phyloP scores from a whole-genome alignment of 2,797 vertebrate genomes.

The Galaxias olidus region DNA sequence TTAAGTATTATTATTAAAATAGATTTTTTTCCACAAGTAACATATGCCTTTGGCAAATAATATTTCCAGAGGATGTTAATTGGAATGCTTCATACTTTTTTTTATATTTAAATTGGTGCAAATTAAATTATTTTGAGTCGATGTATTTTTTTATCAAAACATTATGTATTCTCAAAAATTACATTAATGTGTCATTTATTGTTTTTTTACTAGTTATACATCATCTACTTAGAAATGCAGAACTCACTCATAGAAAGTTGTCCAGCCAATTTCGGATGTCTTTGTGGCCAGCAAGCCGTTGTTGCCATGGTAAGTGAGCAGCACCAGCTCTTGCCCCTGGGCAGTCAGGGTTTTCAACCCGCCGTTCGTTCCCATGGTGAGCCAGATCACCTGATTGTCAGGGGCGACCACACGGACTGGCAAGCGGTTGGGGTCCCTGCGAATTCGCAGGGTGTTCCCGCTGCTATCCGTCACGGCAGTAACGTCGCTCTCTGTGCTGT shows the following conservation, averaged over 20 bases:
- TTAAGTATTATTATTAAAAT: too few species aligned
- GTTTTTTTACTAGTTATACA: not conserved
- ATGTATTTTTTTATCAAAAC: not conserved
- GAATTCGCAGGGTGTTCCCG: constrained; percentile 91
- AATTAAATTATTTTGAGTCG: too few species aligned
- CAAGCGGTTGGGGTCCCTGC: constrained; percentile 90
- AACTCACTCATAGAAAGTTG: constrained; percentile 98
- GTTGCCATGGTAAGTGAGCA: constrained; percentile 96
- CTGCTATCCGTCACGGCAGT: constrained; percentile 92
- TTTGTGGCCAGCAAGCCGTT: constrained; percentile 95
- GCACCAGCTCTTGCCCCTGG: constrained; percentile 90
- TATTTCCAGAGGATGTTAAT: too few species aligned
- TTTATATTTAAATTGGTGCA: too few species aligned
- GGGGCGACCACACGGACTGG: constrained; percentile 94
- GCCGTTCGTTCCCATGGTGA: constrained; percentile 92
- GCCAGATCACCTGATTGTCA: constrained; percentile 97
- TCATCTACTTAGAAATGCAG: not conserved
- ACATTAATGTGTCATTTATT: not conserved
- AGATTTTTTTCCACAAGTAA: too few species aligned
- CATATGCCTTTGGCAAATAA: too few species aligned
- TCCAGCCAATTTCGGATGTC: constrained; percentile 96
- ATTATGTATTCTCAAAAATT: not conserved
- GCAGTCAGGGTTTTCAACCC: constrained; percentile 93
- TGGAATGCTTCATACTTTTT: too few species aligned
- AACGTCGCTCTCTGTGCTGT: constrained; percentile 93